These are phyloP conservation scores for Quadriops clusia DNA, from an alignment of 2,888 invertebrate species.

Conservation along the genomic window DNA sequence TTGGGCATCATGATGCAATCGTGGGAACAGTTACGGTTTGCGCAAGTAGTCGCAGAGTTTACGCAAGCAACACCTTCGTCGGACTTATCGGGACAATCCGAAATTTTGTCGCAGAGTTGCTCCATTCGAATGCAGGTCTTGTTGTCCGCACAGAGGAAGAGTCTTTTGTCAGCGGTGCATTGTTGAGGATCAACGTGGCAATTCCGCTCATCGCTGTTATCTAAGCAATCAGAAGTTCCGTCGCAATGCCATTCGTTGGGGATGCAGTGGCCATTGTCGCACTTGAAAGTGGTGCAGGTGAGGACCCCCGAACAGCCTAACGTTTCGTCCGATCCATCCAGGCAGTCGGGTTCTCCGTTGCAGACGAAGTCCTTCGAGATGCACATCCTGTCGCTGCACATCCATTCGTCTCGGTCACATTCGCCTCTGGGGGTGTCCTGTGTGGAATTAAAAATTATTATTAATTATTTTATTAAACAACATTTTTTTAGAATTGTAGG, in stretches of 20 bases:
- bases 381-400: slow-evolving; percentile 26
- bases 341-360: slow-evolving; percentile 32
- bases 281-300: slow-evolving; percentile 51
- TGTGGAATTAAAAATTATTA: neutral
- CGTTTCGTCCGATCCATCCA: slow-evolving; percentile 35
- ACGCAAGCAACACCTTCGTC: slow-evolving; percentile 45
- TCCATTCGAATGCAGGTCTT: slow-evolving; percentile 41
- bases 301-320: slow-evolving; percentile 34
- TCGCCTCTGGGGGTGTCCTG: too few relatives aligned
- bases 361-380: slow-evolving; percentile 31
- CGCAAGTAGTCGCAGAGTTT: slow-evolving; percentile 19
- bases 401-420: slow-evolving; percentile 29
- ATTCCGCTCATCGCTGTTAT: slow-evolving; percentile 42
- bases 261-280: slow-evolving; percentile 44
- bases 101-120: slow-evolving; percentile 42
- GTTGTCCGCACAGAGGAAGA: slow-evolving; percentile 43
- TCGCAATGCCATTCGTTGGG: slow-evolving; percentile 44
- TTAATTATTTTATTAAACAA: neutral
- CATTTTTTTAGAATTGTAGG: too few relatives aligned
- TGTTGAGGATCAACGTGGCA: slow-evolving; percentile 34
- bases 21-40: slow-evolving; percentile 34
- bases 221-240: slow-evolving; percentile 44
- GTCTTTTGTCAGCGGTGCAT: slow-evolving; percentile 39
- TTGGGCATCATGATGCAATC: slow-evolving; percentile 37
- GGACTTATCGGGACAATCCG: slow-evolving; percentile 48